Percentiles rank a stretch among this genome's conserved stretches.
Conservation (phyloP, 2,888 invertebrate species). For the Drosophila greeni region DNA sequence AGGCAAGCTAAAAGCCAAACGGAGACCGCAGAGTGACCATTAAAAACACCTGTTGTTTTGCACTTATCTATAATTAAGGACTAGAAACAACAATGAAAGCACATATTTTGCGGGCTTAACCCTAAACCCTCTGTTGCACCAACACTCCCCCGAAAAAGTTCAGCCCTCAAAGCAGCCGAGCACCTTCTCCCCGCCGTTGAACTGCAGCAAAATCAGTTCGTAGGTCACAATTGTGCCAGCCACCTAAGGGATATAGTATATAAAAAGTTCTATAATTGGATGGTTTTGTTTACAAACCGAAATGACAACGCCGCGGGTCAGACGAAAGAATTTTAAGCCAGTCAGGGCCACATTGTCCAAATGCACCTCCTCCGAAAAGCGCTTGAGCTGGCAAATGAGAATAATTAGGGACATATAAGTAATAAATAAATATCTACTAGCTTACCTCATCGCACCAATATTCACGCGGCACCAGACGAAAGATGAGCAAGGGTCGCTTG, state of each 20-base stretch:
- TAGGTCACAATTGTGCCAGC: constrained; percentile 82
- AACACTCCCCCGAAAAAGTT: constrained; percentile 14
- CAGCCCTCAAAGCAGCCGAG: constrained; percentile 60
- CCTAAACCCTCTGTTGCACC: background rate
- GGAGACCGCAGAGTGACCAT: constrained; percentile 31
- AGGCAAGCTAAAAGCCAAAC: background rate
- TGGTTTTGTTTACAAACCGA: constrained; percentile 57
- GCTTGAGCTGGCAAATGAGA: constrained; percentile 71
- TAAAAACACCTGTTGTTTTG: constrained; percentile 64
- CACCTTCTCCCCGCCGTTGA: constrained; percentile 78
- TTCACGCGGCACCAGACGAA: constrained; percentile 78
- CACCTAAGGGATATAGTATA: constrained; percentile 76
- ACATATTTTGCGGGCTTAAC: constrained; percentile 36
- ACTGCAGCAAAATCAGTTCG: constrained; percentile 81
- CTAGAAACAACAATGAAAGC: constrained; percentile 29
- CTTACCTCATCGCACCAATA: constrained; percentile 79
- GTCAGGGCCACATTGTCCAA: constrained; percentile 77
- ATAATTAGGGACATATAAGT: background rate
- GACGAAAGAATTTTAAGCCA: constrained; percentile 77
- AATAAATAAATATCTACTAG: background rate
- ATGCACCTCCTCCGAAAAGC: constrained; percentile 77
- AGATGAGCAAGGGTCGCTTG: constrained; percentile 77
- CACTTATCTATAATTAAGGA: constrained; percentile 61
- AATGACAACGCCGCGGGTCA: constrained; percentile 76
- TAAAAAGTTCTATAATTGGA: constrained; percentile 14